Conservation (phyloP, 1,140 invertebrate genomes). For the Cydia pomonella region DNA sequence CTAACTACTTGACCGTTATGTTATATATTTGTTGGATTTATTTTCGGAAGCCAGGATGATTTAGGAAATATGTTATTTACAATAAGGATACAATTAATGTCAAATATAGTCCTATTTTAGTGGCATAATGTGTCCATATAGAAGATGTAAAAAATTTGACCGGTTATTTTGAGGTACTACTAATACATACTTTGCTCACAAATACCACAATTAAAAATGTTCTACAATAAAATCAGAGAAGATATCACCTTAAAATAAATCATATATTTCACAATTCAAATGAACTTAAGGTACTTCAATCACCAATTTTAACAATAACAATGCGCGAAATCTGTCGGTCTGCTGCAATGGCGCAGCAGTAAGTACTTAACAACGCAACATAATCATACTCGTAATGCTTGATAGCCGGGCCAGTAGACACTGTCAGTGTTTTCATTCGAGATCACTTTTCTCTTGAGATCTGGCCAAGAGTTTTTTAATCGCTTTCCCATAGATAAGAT, state of each 20-base stretch:
- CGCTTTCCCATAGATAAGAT: conserved; percentile 5
- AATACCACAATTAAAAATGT: not conserved
- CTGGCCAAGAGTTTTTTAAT: not conserved
- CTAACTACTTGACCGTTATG: conserved; percentile 19
- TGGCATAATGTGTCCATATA: not conserved
- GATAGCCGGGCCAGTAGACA: too few relatives aligned
- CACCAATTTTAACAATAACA: not conserved
- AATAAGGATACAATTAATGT: not conserved
- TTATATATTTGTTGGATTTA: conserved; percentile 9
- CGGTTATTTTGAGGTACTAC: too few relatives aligned
- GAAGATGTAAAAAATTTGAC: not conserved
- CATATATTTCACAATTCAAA: not conserved
- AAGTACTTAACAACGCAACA: too few relatives aligned
- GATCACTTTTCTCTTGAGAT: not conserved
- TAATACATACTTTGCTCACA: too few relatives aligned
- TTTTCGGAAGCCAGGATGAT: conserved; percentile 1
- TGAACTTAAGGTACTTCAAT: not conserved
- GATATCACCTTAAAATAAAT: not conserved
- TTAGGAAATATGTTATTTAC: not conserved
- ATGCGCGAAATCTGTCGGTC: too few relatives aligned
- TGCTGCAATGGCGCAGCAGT: too few relatives aligned
- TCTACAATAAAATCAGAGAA: not conserved
- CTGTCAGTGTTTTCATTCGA: not conserved
- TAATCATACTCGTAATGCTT: too few relatives aligned
- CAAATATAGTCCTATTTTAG: not conserved